phyloP scores from a whole-genome alignment of 2,113 vertebrate genomes.

The Chascanopsetta lugubris region DNA sequence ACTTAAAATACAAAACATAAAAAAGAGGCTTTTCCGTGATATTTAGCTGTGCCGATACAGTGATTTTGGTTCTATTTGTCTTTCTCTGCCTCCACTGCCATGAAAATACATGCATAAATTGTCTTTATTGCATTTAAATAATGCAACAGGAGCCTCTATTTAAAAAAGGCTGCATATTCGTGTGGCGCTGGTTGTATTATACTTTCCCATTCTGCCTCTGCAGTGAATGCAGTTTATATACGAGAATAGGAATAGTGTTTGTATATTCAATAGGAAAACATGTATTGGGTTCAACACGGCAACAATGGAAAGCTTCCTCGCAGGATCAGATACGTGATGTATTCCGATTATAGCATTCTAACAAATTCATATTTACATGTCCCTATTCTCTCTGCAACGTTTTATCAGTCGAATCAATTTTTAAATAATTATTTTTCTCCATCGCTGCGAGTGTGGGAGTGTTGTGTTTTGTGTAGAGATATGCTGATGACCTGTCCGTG shows the following conservation, averaged over 20 bases:
- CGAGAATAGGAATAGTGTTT: constrained; percentile 22
- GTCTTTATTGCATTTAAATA: neutral
- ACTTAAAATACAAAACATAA: constrained; percentile 42
- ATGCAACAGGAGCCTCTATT: neutral
- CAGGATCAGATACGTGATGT: constrained; percentile 6
- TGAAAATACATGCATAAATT: neutral
- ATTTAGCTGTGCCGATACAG: neutral
- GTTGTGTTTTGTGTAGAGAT: too few species aligned
- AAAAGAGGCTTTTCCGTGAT: neutral
- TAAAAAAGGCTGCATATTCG: neutral
- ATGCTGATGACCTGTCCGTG: too few species aligned
- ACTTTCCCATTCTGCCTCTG: neutral
- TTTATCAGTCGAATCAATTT: neutral
- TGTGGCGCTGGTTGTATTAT: neutral
- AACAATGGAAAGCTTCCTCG: neutral
- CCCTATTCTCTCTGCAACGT: neutral
- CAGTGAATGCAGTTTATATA: neutral
- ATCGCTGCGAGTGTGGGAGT: too few species aligned
- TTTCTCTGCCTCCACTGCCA: neutral
- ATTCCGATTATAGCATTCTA: constrained; percentile 25
- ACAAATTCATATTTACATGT: constrained; percentile 3
- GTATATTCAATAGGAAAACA: constrained; percentile 9
- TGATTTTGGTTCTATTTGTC: neutral
- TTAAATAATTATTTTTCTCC: too few species aligned
- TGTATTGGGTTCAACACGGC: neutral